Conservation (phyloP, 2,113 vertebrate genomes). For the Corythaeola cristata region DNA sequence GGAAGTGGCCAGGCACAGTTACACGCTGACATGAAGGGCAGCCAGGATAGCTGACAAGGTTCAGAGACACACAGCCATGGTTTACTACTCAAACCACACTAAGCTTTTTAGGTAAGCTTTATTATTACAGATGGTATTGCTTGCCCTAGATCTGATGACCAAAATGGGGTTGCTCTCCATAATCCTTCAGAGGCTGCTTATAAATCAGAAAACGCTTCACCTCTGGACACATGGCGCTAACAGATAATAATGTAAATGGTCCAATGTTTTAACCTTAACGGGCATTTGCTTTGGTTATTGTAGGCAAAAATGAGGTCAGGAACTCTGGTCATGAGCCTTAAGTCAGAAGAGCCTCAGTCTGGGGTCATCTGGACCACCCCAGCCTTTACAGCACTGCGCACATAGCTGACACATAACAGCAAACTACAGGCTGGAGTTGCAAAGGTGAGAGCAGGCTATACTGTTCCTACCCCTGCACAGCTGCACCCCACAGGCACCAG, state of each 20-base stretch:
- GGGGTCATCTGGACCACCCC: neutral
- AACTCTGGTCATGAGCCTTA: neutral
- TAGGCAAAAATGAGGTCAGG: constrained; percentile 36
- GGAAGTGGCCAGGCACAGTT: neutral
- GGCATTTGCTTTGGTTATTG: neutral
- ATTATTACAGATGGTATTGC: constrained; percentile 34
- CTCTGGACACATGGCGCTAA: constrained; percentile 2
- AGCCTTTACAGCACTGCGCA: neutral
- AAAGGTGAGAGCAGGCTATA: neutral
- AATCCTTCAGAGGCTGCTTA: constrained; percentile 52
- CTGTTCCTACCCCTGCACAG: neutral
- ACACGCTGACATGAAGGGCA: neutral
- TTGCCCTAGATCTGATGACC: constrained; percentile 26
- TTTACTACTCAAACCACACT: neutral
- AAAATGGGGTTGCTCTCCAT: neutral
- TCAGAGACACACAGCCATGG: neutral
- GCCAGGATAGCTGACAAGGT: neutral
- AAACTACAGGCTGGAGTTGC: neutral
- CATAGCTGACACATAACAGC: neutral
- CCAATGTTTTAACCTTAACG: constrained; percentile 1
- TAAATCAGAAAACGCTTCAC: constrained; percentile 29
- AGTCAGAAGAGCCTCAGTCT: neutral
- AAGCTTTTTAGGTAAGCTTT: constrained; percentile 47
- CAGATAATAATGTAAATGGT: neutral
- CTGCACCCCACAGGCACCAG: neutral